A percentile compares a stretch with the other conserved stretches of the same genome.
phyloP scores from a whole-genome alignment of 2,113 vertebrate species.

The Clupea harengus region DNA sequence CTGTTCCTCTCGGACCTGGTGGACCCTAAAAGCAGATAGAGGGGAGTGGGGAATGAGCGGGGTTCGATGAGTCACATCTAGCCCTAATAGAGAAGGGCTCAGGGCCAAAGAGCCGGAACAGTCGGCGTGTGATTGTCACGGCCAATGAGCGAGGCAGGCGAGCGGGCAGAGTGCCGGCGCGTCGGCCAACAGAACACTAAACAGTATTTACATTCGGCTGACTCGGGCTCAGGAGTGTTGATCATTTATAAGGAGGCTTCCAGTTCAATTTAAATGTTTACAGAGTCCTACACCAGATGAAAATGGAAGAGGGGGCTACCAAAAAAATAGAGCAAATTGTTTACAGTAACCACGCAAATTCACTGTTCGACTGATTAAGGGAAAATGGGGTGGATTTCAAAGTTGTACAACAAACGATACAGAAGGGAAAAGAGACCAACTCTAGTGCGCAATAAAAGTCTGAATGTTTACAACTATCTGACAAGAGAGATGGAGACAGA shows the following conservation, averaged over 20 bases:
- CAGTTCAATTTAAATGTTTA: conserved; percentile 7
- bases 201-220: background rate
- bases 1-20: conserved; percentile 76
- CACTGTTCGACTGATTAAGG: background rate
- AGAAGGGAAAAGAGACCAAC: background rate
- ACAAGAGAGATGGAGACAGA: background rate
- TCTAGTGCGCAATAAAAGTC: background rate
- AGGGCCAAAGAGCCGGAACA: background rate
- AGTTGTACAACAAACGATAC: background rate
- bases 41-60: background rate
- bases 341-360: background rate
- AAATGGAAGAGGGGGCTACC: background rate
- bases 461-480: conserved; percentile 5
- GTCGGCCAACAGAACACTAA: background rate
- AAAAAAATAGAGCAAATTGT: background rate
- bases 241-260: conserved; percentile 15
- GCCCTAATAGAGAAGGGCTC: background rate
- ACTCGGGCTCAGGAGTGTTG: background rate
- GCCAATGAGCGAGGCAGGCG: background rate
- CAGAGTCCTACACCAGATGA: background rate
- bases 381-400: background rate
- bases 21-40: conserved; percentile 72
- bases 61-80: background rate
- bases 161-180: background rate
- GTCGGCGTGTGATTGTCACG: background rate